phyloP scores from a whole-genome alignment of 2,113 vertebrate genomes.

The Sorex araneus region DNA sequence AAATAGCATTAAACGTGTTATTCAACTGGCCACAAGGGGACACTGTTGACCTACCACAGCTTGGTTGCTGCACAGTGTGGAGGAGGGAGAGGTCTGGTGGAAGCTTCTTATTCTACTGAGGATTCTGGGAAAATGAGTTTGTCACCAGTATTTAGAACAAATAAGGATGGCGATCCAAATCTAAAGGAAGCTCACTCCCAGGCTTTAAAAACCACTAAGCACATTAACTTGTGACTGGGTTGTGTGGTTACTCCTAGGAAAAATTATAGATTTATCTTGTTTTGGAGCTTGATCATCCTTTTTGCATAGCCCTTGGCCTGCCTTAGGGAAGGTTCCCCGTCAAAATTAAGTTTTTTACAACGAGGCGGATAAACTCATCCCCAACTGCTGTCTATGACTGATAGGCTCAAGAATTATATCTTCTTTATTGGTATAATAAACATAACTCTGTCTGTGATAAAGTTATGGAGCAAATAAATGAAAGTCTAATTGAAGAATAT shows the following conservation, averaged over 20 bases:
- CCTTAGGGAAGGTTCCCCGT: not conserved
- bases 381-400: not conserved
- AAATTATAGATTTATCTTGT: constrained; percentile 10
- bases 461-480: constrained; percentile 30
- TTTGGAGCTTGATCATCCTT: not conserved
- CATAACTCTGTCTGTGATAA: constrained; percentile 36
- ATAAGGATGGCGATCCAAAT: not conserved
- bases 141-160: not conserved
- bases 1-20: not conserved
- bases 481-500: constrained; percentile 50
- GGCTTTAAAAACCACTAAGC: constrained; percentile 55
- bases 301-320: not conserved
- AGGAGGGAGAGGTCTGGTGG: not conserved
- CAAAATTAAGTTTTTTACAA: constrained; percentile 54
- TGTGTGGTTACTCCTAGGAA: not conserved
- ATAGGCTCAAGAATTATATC: constrained; percentile 27
- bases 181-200: not conserved
- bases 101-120: not conserved
- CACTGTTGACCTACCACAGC: constrained; percentile 2
- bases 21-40: not conserved
- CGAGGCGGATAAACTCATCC: constrained; percentile 49
- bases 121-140: not conserved
- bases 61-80: not conserved
- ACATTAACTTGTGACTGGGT: constrained; percentile 33
- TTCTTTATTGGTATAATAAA: constrained; percentile 47